Evolutionary conservation across 2,113 vertebrate species (phyloP), one percentile per base, ranked within the genome.

Genomic region (Melanostigma gelatinosum): DNA sequence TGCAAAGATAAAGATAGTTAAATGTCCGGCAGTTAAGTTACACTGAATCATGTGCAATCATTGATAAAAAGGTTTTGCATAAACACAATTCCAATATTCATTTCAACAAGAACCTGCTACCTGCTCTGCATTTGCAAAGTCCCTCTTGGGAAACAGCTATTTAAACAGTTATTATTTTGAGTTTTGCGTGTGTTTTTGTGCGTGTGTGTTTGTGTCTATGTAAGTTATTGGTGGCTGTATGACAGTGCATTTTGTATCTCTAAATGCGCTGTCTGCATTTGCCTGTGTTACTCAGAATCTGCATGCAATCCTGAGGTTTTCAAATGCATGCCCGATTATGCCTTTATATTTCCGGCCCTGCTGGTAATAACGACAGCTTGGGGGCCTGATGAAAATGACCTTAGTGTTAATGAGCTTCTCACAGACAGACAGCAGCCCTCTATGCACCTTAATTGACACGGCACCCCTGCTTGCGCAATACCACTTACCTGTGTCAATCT

Each of bases 351-450:
- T 90, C 80, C 34, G 22, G 69, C 75, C 66, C 64, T 79, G 73
- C 64, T 82, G 65, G 82, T 89, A 87, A 90, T 92, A 90, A 91
- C 62, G 76, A 87, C 87, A 93, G 90, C 91, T 93, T 79, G 75
- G 84, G 83, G 88, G 70, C 83, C 86, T 93, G 89, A 94, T 94
- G 92, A 93, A 93, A 92, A 79, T 94, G 93, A 94, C 93, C 92
- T 90, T 85, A 82, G 89, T 93, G 92, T 93, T 95, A 95, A 95
- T 94, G 92, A 92, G 92, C 88, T 92, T 91, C 88, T 89, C 84
- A 76, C 74, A 85, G 86, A 93, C 84, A 84, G 89, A 84, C 79
- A 88, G 75, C 38, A 24, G 71, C 79, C 61, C 69, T 83, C 67
- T 65, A 63, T 86, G 77, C 67, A 70, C 65, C 46, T 77, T 93